These are phyloP conservation scores for Manis pentadactyla DNA, from an alignment of 2,797 vertebrate genomes.

Conservation along the genomic window DNA sequence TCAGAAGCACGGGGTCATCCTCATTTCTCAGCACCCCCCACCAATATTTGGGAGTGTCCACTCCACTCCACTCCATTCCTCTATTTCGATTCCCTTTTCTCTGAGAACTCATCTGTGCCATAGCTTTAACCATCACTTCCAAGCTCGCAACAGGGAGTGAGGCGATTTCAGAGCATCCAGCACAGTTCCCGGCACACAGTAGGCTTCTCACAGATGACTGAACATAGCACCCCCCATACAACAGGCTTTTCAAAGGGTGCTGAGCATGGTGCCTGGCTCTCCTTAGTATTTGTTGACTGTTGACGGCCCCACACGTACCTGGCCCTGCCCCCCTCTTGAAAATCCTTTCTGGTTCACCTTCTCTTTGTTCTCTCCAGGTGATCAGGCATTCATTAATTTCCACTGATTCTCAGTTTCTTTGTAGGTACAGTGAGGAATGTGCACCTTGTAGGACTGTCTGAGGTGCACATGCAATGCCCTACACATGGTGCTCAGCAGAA, in stretches of 20 bases:
- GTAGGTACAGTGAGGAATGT: background rate
- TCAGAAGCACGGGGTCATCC: background rate
- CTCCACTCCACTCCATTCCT: background rate
- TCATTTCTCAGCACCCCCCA: background rate
- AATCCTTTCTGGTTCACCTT: background rate
- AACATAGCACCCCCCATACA: background rate
- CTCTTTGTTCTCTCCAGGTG: background rate
- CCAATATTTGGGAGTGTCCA: too few relatives aligned
- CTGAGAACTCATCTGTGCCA: background rate
- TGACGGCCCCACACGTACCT: too few relatives aligned
- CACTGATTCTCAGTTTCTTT: background rate
- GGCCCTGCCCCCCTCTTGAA: background rate
- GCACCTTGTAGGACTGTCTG: background rate
- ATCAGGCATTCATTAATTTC: background rate
- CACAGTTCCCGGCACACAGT: background rate
- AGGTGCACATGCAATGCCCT: background rate
- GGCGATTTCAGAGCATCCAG: background rate
- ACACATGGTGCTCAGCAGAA: background rate
- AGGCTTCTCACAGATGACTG: background rate
- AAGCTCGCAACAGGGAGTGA: rapidly evolving
- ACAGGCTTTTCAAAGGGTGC: background rate
- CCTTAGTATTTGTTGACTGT: too few relatives aligned
- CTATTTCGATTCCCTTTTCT: background rate
- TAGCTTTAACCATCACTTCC: background rate
- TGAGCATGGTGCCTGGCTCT: too few relatives aligned